Evolutionary conservation across 2,888 invertebrate genomes (phyloP).

Genomic region (Metellina segmentata): DNA sequence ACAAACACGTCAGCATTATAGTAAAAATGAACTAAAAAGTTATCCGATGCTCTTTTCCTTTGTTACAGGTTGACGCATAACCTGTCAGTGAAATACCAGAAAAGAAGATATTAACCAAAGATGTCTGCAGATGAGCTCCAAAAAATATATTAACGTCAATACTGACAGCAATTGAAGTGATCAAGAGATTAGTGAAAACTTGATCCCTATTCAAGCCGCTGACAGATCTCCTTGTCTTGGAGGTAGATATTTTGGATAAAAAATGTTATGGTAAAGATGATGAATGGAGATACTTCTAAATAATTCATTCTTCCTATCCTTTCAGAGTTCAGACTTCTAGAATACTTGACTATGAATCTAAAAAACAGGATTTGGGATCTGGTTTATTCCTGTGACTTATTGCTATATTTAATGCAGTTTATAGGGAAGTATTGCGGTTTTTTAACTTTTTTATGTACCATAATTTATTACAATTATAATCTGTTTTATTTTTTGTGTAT

Average conservation of each 20-base stretch:
- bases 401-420: no score
- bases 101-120: not conserved
- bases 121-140: not conserved
- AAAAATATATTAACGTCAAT: conserved; percentile 9
- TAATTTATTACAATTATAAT: no score
- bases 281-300: conserved; percentile 6
- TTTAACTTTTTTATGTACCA: no score
- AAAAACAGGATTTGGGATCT: no score
- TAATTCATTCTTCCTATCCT: conserved; percentile 7
- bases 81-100: not conserved
- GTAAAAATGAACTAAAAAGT: no score
- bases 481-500: no score
- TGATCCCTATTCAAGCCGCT: not conserved
- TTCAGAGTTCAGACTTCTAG: not conserved
- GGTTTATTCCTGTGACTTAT: no score
- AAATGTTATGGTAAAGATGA: conserved; percentile 5
- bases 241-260: not conserved
- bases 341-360: no score
- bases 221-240: not conserved
- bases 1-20: no score
- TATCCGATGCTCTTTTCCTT: no score
- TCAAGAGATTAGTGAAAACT: conserved; percentile 2
- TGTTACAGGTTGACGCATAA: no score
- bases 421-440: no score
- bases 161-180: conserved; percentile 10